Evolutionary conservation across 30 jellyfish, hydroid and myxozoan genomes (phyloP).

Genomic region (Rhopilema esculentum): DNA sequence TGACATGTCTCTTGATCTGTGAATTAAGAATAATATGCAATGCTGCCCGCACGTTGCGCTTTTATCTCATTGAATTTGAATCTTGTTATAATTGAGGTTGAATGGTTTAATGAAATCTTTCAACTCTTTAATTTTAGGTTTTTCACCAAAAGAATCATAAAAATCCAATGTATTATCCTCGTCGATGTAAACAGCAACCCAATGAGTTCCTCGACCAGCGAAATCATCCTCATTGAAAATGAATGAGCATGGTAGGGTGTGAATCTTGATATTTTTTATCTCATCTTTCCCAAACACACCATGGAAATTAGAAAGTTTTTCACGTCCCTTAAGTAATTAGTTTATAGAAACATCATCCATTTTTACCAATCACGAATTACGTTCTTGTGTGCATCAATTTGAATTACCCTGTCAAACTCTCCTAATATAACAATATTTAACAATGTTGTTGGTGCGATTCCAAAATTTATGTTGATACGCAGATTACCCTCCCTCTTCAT

Average conservation of each 20-base stretch:
- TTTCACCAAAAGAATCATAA: background rate
- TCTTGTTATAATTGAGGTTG: too few species aligned
- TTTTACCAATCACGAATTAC: background rate
- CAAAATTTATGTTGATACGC: too few species aligned
- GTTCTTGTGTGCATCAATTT: too few species aligned
- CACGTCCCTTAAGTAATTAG: background rate
- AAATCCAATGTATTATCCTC: background rate
- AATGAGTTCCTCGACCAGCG: background rate
- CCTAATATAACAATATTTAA: too few species aligned
- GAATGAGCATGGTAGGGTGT: background rate
- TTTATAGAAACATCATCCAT: slow-evolving; percentile 23
- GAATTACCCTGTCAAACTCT: too few species aligned
- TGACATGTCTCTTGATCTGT: too few species aligned
- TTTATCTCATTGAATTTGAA: too few species aligned
- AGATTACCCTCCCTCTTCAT: too few species aligned
- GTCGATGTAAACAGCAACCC: background rate
- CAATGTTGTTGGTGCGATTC: too few species aligned
- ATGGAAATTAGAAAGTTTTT: background rate
- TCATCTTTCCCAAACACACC: background rate
- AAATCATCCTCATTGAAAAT: background rate
- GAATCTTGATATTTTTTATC: background rate
- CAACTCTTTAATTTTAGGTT: background rate
- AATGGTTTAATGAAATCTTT: too few species aligned
- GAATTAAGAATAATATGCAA: too few species aligned
- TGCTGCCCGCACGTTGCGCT: too few species aligned